These are phyloP conservation scores for Drosophila buzzatii DNA, from an alignment of 2,888 invertebrate species.

Conservation along the genomic window DNA sequence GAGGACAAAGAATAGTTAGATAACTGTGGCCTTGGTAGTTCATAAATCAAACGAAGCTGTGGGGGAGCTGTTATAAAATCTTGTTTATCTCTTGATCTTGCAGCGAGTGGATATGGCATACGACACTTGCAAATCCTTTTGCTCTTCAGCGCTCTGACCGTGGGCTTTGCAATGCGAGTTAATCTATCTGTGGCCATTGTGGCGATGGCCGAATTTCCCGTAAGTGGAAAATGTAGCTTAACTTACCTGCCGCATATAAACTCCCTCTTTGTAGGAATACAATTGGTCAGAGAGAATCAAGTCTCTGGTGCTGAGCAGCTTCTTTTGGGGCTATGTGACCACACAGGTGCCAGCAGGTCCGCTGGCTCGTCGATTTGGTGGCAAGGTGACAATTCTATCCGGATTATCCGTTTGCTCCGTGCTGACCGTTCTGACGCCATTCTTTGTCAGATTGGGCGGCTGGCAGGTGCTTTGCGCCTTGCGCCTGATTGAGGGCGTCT, in stretches of 20 bases:
- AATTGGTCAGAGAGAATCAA: conserved; percentile 87
- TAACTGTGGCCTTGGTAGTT: too few relatives aligned
- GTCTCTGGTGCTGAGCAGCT: conserved; percentile 88
- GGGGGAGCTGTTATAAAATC: too few relatives aligned
- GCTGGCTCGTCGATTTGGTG: conserved; percentile 90
- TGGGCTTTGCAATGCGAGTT: conserved; percentile 89
- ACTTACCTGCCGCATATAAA: background rate
- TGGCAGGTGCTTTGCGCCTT: conserved; percentile 88
- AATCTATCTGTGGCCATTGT: conserved; percentile 91
- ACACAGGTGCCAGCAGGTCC: conserved; percentile 89
- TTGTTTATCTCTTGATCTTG: background rate
- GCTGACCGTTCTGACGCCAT: conserved; percentile 89
- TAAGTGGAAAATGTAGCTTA: conserved; percentile 9
- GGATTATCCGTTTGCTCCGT: conserved; percentile 87
- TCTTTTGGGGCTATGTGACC: conserved; percentile 89
- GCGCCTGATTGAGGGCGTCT: conserved; percentile 90
- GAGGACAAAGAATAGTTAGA: too few relatives aligned
- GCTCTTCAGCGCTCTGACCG: conserved; percentile 87
- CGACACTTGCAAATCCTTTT: conserved; percentile 89
- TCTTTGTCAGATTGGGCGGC: conserved; percentile 88
- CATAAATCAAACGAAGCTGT: too few relatives aligned
- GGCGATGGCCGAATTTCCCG: conserved; percentile 88
- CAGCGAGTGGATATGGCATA: conserved; percentile 86
- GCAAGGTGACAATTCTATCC: conserved; percentile 87
- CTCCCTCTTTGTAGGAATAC: conserved; percentile 84